Conservation (phyloP, 2,797 vertebrate species). For the Labeo calbasu region DNA sequence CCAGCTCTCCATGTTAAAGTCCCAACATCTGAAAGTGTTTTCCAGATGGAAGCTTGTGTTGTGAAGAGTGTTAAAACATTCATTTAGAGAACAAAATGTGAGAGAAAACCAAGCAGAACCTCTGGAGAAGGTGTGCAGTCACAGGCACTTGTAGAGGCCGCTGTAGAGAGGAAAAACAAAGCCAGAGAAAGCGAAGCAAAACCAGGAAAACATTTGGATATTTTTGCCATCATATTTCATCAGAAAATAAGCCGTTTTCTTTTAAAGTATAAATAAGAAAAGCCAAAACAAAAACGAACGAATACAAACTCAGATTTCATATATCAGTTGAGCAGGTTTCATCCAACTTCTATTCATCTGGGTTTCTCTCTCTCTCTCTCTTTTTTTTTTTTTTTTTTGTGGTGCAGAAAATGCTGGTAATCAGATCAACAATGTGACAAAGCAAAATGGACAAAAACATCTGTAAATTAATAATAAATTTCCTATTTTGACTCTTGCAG, state of each 20-base stretch:
- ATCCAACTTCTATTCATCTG: neutral
- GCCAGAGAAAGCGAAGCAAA: neutral
- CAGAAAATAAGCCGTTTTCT: neutral
- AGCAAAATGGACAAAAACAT: neutral
- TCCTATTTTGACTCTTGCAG: neutral
- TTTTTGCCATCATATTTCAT: constrained; percentile 4
- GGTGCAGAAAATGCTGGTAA: constrained; percentile 28
- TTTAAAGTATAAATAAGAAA: constrained; percentile 9
- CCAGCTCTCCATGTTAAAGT: constrained; percentile 49
- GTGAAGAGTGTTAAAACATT: constrained; percentile 38
- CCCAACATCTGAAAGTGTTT: neutral
- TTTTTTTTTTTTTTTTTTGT: neutral
- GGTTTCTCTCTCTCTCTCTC: neutral
- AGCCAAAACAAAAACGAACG: neutral
- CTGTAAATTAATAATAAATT: neutral
- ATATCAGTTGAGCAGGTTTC: neutral
- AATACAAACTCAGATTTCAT: constrained; percentile 1
- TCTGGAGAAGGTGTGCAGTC: constrained; percentile 45
- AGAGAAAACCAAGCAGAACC: constrained; percentile 6
- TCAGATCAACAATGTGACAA: constrained; percentile 30
- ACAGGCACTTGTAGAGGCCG: constrained; percentile 53
- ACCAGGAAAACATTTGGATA: neutral
- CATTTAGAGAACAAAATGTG: constrained; percentile 38
- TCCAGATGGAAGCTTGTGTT: constrained; percentile 9
- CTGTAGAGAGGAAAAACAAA: neutral